Conservation (phyloP, 2,797 vertebrate species). For the Uromys caudimaculatus region DNA sequence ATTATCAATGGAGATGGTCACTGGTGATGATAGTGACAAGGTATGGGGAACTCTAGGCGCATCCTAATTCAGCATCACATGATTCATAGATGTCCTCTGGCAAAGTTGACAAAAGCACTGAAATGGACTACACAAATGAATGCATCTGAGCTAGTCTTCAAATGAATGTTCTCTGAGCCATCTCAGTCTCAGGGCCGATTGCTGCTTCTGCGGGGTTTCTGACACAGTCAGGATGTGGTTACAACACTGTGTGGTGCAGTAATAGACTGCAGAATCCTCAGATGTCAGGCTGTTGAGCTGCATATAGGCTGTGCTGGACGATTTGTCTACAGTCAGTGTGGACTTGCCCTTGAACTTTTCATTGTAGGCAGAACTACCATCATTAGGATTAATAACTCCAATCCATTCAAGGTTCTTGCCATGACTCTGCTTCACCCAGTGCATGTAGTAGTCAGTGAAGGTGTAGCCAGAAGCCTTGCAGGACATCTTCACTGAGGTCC, state of each 20-base stretch:
- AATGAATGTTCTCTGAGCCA: not conserved
- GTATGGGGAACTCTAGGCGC: not conserved
- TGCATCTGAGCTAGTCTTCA: not conserved
- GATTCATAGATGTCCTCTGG: not conserved
- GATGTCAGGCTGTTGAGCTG: not conserved
- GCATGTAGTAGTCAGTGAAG: accelerated
- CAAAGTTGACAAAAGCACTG: not conserved
- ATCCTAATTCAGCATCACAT: not conserved
- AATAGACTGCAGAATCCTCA: not conserved
- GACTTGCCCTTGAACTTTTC: not conserved
- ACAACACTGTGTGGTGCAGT: not conserved
- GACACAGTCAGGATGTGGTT: not conserved
- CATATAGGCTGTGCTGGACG: not conserved
- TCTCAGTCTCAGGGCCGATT: not conserved
- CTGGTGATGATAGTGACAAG: not conserved
- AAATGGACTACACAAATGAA: not conserved
- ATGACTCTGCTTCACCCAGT: too few relatives aligned
- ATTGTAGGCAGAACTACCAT: not conserved
- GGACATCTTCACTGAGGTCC: too few relatives aligned
- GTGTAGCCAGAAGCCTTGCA: too few relatives aligned
- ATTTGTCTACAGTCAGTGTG: not conserved
- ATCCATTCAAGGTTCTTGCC: too few relatives aligned
- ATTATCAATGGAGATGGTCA: not conserved
- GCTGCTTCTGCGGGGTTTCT: not conserved
- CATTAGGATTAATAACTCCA: too few relatives aligned